These are phyloP conservation scores for Alaudala cheleensis DNA, from an alignment of 2,113 vertebrate species.

Conservation along the genomic window DNA sequence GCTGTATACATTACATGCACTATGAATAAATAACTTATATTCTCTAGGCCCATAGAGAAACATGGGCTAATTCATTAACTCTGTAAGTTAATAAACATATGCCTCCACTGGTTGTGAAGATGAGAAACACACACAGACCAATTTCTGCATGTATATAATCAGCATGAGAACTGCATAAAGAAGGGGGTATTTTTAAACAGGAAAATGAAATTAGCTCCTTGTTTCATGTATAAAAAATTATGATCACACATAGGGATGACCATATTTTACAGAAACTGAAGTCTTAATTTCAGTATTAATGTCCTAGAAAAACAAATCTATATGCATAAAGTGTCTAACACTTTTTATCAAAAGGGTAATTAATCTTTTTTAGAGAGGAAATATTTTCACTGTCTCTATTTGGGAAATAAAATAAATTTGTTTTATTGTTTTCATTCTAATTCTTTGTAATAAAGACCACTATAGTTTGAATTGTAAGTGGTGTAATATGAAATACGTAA, in stretches of 20 bases:
- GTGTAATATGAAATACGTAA: not conserved
- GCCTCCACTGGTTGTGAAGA: not conserved
- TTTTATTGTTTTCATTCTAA: not conserved
- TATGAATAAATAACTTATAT: not conserved
- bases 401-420: not conserved
- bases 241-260: not conserved
- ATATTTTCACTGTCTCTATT: not conserved
- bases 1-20: not conserved
- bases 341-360: not conserved
- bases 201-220: not conserved
- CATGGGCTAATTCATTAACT: not conserved
- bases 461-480: not conserved
- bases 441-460: not conserved
- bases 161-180: not conserved
- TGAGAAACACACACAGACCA: not conserved
- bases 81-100: not conserved
- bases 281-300: not conserved
- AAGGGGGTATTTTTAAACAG: not conserved
- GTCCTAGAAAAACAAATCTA: not conserved
- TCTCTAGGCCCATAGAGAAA: not conserved
- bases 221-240: not conserved
- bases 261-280: not conserved
- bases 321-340: not conserved
- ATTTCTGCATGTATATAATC: not conserved
- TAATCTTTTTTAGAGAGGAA: not conserved